Percentiles rank a stretch among this genome's conserved stretches.
phyloP scores from a whole-genome alignment of 2,113 vertebrate genomes.

The Acrocephalus kingi region DNA sequence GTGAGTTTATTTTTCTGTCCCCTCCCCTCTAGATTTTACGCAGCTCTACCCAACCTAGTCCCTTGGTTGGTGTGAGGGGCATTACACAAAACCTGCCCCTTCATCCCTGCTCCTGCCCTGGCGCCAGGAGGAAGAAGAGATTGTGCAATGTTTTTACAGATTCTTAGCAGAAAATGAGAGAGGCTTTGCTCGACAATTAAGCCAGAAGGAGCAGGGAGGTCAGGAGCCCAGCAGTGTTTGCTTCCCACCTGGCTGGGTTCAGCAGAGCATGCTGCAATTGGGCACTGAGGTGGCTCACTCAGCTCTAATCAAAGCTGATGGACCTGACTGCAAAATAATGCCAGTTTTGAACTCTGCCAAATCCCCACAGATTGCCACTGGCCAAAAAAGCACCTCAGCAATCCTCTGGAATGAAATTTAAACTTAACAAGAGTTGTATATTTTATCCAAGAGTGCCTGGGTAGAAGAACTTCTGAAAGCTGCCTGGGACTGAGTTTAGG shows the following conservation, averaged over 20 bases:
- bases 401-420: background rate
- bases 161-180: background rate
- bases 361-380: background rate
- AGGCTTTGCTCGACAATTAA: background rate
- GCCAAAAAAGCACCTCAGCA: background rate
- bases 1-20: background rate
- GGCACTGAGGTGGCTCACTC: background rate
- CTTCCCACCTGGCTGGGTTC: background rate
- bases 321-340: background rate
- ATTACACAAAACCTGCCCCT: background rate
- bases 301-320: background rate
- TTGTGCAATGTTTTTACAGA: background rate
- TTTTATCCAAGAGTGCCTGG: background rate
- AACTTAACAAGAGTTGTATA: background rate
- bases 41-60: background rate
- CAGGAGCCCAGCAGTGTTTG: background rate
- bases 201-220: background rate
- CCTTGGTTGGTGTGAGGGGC: too few relatives aligned
- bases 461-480: background rate
- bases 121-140: rapidly evolving
- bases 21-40: background rate
- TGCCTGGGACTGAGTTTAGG: background rate
- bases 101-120: background rate
- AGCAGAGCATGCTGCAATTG: background rate
- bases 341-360: background rate